Evolutionary conservation across 2,113 vertebrate species (phyloP).

Genomic region (Gopherus evgoodei): DNA sequence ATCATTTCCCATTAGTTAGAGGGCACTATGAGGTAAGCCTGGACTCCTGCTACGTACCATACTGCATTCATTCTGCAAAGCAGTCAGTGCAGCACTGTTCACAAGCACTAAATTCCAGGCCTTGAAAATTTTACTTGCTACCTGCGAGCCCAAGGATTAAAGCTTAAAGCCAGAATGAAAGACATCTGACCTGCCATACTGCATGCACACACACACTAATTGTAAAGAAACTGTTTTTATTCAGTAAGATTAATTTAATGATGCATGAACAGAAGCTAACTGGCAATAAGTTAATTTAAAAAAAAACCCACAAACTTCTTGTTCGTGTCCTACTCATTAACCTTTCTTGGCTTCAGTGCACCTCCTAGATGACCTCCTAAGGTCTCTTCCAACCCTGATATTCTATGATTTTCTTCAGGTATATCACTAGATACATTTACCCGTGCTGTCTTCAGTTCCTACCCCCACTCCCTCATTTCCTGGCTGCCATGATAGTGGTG

Average conservation of each 20-base stretch:
- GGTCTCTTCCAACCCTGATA: no score
- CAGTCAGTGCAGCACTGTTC: neutral
- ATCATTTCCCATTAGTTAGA: neutral
- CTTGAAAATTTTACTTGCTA: neutral
- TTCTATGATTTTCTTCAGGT: neutral
- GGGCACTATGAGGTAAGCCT: neutral
- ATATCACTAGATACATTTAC: neutral
- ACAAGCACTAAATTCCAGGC: neutral
- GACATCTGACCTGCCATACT: neutral
- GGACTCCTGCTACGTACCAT: neutral
- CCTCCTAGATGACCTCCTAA: neutral
- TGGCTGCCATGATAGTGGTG: neutral
- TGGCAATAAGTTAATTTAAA: neutral
- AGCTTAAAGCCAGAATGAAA: neutral
- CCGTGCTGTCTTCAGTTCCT: neutral
- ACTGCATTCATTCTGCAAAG: neutral
- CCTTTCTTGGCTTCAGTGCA: neutral
- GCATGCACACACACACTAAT: accelerated
- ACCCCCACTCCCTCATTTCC: neutral
- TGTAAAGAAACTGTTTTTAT: neutral
- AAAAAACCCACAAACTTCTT: neutral
- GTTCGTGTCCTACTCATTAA: neutral
- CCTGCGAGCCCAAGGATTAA: neutral
- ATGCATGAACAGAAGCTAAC: neutral
- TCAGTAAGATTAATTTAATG: no score